Evolutionary conservation across 2,888 invertebrate genomes (phyloP).

Genomic region (Orthosia incerta): DNA sequence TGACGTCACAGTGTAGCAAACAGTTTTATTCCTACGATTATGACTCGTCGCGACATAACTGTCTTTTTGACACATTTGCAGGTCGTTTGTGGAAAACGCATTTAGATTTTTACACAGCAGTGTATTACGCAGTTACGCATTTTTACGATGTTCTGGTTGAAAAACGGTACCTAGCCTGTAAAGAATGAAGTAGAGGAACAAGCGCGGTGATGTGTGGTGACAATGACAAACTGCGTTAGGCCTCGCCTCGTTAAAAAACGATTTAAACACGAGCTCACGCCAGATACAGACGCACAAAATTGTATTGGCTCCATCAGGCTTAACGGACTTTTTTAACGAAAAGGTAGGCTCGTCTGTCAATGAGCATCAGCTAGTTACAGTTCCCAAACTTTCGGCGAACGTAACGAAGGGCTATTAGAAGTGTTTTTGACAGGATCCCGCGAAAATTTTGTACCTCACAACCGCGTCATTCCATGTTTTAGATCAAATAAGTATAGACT

Average conservation of each 20-base stretch:
- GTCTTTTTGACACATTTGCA: constrained; percentile 25
- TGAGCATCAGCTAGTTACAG: constrained; percentile 13
- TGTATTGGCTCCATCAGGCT: constrained; percentile 42
- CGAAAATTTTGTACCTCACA: constrained; percentile 5
- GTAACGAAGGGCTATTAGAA: constrained; percentile 7
- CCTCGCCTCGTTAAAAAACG: constrained; percentile 44
- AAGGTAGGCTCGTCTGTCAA: constrained; percentile 9
- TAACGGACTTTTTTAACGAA: constrained; percentile 37
- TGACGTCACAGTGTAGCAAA: constrained; percentile 44
- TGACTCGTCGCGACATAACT: constrained; percentile 30
- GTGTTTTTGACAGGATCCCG: constrained; percentile 29
- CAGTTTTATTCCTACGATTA: constrained; percentile 40
- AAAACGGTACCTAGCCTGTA: constrained; percentile 27
- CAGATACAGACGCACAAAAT: constrained; percentile 35
- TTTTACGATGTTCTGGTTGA: constrained; percentile 47
- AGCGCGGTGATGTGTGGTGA: constrained; percentile 52
- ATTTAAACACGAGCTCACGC: constrained; percentile 39
- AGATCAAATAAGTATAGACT: constrained; percentile 8
- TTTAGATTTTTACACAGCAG: constrained; percentile 18
- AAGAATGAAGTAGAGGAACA: constrained; percentile 43
- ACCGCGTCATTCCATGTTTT: constrained; percentile 2
- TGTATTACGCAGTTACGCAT: constrained; percentile 32
- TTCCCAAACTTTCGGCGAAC: constrained; percentile 11
- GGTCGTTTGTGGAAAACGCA: constrained; percentile 17
- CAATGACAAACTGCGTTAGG: constrained; percentile 52